These are phyloP conservation scores for Picus viridis DNA, from an alignment of 2,797 vertebrate genomes.

Conservation along the genomic window DNA sequence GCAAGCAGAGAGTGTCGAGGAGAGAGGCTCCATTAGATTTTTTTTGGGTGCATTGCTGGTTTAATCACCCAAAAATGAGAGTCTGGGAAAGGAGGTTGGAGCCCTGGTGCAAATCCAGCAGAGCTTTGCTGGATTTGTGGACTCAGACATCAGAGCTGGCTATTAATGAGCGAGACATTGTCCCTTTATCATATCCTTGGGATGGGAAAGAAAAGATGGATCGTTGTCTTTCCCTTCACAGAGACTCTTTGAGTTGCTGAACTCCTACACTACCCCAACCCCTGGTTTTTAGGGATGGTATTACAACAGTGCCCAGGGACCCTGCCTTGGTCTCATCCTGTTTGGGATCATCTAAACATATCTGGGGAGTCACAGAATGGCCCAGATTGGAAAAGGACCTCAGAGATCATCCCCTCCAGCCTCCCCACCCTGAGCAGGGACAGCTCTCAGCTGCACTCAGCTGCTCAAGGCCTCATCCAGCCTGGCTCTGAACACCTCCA, in stretches of 20 bases:
- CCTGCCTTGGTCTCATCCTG: neutral
- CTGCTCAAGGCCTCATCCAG: no score
- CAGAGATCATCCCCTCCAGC: no score
- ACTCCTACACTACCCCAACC: neutral
- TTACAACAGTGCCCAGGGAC: neutral
- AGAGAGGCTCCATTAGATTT: accelerated
- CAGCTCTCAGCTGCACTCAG: no score
- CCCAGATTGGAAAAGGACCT: no score
- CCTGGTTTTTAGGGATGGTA: neutral
- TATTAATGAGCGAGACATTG: no score
- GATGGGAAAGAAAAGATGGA: no score
- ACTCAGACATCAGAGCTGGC: neutral
- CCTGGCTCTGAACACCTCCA: no score
- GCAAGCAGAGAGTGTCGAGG: neutral
- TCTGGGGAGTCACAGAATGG: neutral
- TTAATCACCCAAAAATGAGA: neutral
- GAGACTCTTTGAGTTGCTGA: no score
- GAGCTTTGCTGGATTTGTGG: neutral
- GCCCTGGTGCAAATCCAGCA: neutral
- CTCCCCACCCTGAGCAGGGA: no score
- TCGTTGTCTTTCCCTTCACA: neutral
- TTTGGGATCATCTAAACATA: accelerated
- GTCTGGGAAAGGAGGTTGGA: neutral
- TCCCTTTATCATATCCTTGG: neutral
- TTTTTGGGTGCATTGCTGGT: neutral